Base-by-base conservation (phyloP, 2,888 invertebrate species). In the Trimorus sp. region DNA sequence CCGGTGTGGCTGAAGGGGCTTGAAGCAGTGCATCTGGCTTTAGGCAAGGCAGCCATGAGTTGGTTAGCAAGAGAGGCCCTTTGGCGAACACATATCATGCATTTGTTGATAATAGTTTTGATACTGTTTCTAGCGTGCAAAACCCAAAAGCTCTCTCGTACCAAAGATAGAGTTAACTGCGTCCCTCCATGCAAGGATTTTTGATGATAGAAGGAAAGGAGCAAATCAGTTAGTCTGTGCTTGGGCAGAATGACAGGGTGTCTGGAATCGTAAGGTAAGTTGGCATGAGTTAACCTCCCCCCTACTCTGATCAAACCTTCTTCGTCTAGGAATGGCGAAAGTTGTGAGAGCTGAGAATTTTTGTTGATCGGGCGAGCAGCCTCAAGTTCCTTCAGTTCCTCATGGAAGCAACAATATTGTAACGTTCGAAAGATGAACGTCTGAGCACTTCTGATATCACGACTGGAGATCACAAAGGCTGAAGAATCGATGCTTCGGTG, bases 21-120 rank as follows among this genome's bases (percentile, higher is more conserved):
- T 38, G 59, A 51, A 8, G 42, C 40, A 7, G 16, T 16, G 15
- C 36, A 40, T 3, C 71, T 26, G 0, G 15, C 0, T 1, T 3
- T 15, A n/a, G 71, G 60, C 11, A 71, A 42, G 3, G 40, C 11
- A 26, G 54, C 37, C 54, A 56, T 56, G 4, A 12, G 9, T 11
- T 37, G 54, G 37, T 8, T 37, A 12, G 36, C 54, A 11, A 36
- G 2, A 5, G 8, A 3, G 7, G 59, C 59, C 7, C 40, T 9
- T 9, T 36, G 15, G n/a, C 49, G 12, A n/a, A 49, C 15, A n/a
- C 58, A 69, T 38, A 42, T 11, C 7, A 58, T 11, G 38, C 69
- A 69, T 48, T 59, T 69, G 11, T 14, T 59, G 8, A 60, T 16
- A 5, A 60, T 12, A 11, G 7, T 5, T 12, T 60, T 60, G 0